phyloP scores from a whole-genome alignment of 2,113 vertebrate genomes.

The Campylomormyrus tamandua region DNA sequence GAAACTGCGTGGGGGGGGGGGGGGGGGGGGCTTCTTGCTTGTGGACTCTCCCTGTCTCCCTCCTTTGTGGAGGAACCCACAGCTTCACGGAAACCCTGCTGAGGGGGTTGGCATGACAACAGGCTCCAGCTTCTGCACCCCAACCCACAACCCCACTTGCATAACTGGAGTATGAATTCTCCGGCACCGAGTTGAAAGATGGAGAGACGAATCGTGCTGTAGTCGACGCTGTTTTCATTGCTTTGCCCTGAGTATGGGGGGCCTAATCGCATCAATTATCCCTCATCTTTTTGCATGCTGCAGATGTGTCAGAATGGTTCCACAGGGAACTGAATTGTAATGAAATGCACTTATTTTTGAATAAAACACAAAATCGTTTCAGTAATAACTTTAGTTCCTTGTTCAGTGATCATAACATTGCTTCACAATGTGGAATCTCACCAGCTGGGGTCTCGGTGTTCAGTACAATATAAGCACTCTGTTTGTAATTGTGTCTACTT shows the following conservation, averaged over 20 bases:
- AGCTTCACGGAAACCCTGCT: slow-evolving; percentile 18
- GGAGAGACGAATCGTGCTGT: not conserved
- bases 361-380: not conserved
- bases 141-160: slow-evolving; percentile 1
- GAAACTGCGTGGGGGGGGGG: not conserved
- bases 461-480: not conserved
- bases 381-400: not conserved
- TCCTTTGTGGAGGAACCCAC: not conserved
- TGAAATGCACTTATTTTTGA: not conserved
- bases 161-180: slow-evolving; percentile 29
- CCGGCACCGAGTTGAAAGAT: slow-evolving; percentile 11
- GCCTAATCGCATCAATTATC: not conserved
- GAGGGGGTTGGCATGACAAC: slow-evolving; percentile 39
- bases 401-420: not conserved
- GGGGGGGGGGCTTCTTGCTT: not conserved
- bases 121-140: slow-evolving; percentile 13
- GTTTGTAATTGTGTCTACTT: not conserved
- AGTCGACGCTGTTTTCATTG: not conserved
- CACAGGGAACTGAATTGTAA: not conserved
- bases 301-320: not conserved
- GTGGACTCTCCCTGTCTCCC: slow-evolving; percentile 18
- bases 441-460: not conserved
- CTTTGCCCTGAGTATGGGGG: slow-evolving; percentile 2
- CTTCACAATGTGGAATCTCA: not conserved
- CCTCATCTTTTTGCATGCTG: not conserved